Conservation (phyloP, 2,888 invertebrate genomes). For the Ormia ochracea region DNA sequence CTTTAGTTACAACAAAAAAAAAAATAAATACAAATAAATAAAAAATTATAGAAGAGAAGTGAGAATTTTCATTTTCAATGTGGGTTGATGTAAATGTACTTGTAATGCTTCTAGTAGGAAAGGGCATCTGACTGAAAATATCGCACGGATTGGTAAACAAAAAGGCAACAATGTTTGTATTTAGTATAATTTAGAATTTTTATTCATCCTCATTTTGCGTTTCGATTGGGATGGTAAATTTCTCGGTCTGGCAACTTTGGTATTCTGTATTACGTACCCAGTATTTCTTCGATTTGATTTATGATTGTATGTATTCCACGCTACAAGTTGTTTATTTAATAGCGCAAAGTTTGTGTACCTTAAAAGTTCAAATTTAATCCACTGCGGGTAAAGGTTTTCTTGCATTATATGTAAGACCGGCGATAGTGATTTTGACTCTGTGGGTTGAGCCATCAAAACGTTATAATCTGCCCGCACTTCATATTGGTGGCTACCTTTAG, state of each 20-base stretch:
- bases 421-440: no score
- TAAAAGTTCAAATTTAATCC: not conserved
- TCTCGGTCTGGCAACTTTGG: no score
- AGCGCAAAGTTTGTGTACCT: no score
- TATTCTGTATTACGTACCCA: no score
- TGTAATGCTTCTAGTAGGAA: not conserved
- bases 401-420: no score
- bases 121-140: not conserved
- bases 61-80: slow-evolving; percentile 32
- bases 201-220: no score
- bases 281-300: no score
- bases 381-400: not conserved
- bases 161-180: not conserved
- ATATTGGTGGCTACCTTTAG: not conserved
- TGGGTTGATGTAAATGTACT: slow-evolving; percentile 46
- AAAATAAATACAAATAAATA: no score
- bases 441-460: no score
- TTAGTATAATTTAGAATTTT: not conserved
- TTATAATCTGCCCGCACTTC: not conserved
- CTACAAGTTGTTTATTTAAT: no score
- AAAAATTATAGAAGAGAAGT: slow-evolving; percentile 17
- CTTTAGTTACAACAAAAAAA: slow-evolving; percentile 42
- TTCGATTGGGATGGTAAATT: no score
- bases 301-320: no score
- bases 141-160: not conserved